Evolutionary conservation across 2,797 vertebrate species (phyloP).

Genomic region (Microctenopoma lineatum): DNA sequence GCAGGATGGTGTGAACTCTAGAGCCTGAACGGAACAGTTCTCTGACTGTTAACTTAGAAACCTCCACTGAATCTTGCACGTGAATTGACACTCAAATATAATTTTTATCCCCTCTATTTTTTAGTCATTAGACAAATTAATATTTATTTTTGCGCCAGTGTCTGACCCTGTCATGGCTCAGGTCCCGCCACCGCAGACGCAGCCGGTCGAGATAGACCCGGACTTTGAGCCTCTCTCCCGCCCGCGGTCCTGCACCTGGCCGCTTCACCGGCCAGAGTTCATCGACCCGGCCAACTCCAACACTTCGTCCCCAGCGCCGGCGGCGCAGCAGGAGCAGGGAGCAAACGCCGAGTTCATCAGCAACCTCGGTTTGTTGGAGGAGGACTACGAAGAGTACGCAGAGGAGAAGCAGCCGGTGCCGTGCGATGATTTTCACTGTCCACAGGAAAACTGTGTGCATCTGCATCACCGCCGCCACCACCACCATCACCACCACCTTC

Average conservation of each 20-base stretch:
- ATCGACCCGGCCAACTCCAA: slow-evolving; percentile 85
- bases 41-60: slow-evolving; percentile 6
- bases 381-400: slow-evolving; percentile 85
- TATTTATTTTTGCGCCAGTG: slow-evolving; percentile 11
- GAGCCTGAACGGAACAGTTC: slow-evolving; percentile 3
- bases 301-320: slow-evolving; percentile 89
- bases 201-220: slow-evolving; percentile 91
- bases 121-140: not conserved
- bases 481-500: slow-evolving; percentile 47
- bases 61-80: not conserved
- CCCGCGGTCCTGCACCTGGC: slow-evolving; percentile 97
- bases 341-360: slow-evolving; percentile 86
- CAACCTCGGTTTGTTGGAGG: slow-evolving; percentile 89
- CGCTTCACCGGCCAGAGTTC: slow-evolving; percentile 91
- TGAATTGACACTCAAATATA: slow-evolving; percentile 5
- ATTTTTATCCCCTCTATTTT: not conserved
- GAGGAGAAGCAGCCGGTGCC: slow-evolving; percentile 73
- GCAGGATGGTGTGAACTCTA: slow-evolving; percentile 60
- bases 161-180: slow-evolving; percentile 83
- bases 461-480: slow-evolving; percentile 73
- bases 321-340: slow-evolving; percentile 83
- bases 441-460: slow-evolving; percentile 79
- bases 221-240: slow-evolving; percentile 95
- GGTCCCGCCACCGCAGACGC: slow-evolving; percentile 78
- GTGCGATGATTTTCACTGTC: slow-evolving; percentile 84